Evolutionary conservation across 2,113 vertebrate genomes (phyloP), one percentile per base, ranked within the genome.

Genomic region (Todiramphus saurophagus): DNA sequence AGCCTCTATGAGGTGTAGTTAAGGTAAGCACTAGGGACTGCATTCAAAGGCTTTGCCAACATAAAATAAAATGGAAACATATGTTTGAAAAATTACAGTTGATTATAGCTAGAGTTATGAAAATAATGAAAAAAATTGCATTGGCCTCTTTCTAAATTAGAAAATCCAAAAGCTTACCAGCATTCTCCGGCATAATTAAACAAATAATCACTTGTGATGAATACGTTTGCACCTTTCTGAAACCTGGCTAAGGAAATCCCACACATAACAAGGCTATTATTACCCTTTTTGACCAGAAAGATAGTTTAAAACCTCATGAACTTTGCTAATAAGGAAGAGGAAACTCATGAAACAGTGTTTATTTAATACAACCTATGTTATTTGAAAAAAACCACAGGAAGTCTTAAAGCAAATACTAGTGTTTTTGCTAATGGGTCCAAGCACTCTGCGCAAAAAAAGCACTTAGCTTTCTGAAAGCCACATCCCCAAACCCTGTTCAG

Each of bases 61-160:
- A 75, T 60, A 88, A 94, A 97, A 94, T 92, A 89, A 96, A 96
- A 97, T 92, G 88, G 96, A 94, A 97, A 96, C 95, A 96, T 73
- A 94, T 88, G 97, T 84, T 87, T 95, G 95, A 96, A 94, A 97
- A 96, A 96, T 94, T 94, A 69, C 27, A 87, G 84, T 50, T 94
- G 91, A 96, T 96, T 95, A 94, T 21, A 78, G 93, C 39, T 72
- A 67, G 68, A 94, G 89, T 93, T 94, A 96, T 63, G 79, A 96
- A 92, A 98, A 97, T 50, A 97, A 91, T 89, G 82, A 90, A 83
- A 90, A 95, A 86, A 93, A 88, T 20, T 15, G 77, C 70, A 67
- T 10, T 83, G 81, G 85, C 35, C 67, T 89, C 39, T 80, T 89
- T 55, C 46, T 88, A 86, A 84, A 93, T 94, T 63, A 97, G 85